phyloP scores from a whole-genome alignment of 2,888 invertebrate species.

The Fissipunctia ypsillon region DNA sequence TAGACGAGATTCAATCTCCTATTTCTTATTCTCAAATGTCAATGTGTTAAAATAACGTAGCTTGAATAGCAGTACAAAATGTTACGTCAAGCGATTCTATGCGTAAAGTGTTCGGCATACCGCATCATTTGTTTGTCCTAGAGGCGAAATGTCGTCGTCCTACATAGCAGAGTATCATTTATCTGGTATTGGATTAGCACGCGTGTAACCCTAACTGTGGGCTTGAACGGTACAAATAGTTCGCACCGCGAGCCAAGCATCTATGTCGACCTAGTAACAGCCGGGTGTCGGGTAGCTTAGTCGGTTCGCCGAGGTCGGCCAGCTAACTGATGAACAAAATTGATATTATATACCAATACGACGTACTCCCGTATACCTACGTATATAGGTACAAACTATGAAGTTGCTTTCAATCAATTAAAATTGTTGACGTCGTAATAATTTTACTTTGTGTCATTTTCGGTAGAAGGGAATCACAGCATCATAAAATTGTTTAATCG shows the following conservation, averaged over 20 bases:
- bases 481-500: constrained; percentile 31
- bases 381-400: constrained; percentile 1
- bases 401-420: constrained; percentile 33
- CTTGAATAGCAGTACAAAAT: constrained; percentile 55
- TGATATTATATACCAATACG: constrained; percentile 57
- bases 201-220: constrained; percentile 82
- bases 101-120: constrained; percentile 56
- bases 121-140: constrained; percentile 69
- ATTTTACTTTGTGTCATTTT: constrained; percentile 32
- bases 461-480: constrained; percentile 29
- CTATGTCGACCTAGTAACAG: constrained; percentile 81
- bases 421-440: constrained; percentile 18
- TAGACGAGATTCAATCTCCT: constrained; percentile 48
- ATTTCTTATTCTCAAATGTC: constrained; percentile 57
- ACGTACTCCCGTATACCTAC: background rate
- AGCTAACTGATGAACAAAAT: constrained; percentile 65
- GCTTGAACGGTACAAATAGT: constrained; percentile 87
- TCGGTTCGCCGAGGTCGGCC: constrained; percentile 69
- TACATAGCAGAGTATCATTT: constrained; percentile 79
- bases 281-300: constrained; percentile 79
- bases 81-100: constrained; percentile 57
- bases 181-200: constrained; percentile 81
- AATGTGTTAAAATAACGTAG: constrained; percentile 57
- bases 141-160: constrained; percentile 73
- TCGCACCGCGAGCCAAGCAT: constrained; percentile 77